Evolutionary conservation across 1,140 invertebrate species (phyloP), one percentile per base, ranked within the genome.

Genomic region (Eumaeus atala): DNA sequence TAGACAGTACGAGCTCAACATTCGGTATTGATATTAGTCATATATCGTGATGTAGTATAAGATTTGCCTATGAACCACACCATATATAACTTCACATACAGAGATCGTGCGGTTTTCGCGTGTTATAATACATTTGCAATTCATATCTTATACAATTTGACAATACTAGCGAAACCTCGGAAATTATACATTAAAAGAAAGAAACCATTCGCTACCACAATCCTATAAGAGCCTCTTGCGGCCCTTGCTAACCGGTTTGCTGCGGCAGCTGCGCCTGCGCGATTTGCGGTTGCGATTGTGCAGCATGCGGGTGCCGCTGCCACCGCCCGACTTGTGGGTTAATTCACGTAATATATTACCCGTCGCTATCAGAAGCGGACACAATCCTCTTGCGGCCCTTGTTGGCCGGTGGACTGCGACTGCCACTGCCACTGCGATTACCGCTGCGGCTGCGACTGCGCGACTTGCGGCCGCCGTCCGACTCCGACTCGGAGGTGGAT

Each of bases 401-500:
- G 10, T 60, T 74, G 0, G 74, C 68, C 0, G 73, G 67, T 14
- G 72, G 70, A 11, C 73, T 78, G 40, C 77, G 59, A 56, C 75
- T 80, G 36, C 82, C 48, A 38, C 70, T 72, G 28, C 74, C 58
- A 47, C 77, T 81, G 28, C 72, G 51, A 34, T 68, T 81, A n/a
- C 77, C 56, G 49, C 78, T 83, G 14, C 74, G 58, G 57, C 70
- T 78, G 42, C 72, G 70, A 38, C 75, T 77, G 21, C 78, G 74
- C 8, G 71, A 76, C 58, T 78, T 79, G 34, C 76, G 58, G 10
- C 74, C 72, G 10, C 14, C 77, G 66, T 96, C 95, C 48, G 94
- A 96, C 50, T 97, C 95, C 0, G 95, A 96, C 72, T 97, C 96
- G 67, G 95, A 96, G 0, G 96, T 97, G 0, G 97, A 98, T 56